phyloP scores from a whole-genome alignment of 2,888 invertebrate species.

The Chloroclysta siterata region DNA sequence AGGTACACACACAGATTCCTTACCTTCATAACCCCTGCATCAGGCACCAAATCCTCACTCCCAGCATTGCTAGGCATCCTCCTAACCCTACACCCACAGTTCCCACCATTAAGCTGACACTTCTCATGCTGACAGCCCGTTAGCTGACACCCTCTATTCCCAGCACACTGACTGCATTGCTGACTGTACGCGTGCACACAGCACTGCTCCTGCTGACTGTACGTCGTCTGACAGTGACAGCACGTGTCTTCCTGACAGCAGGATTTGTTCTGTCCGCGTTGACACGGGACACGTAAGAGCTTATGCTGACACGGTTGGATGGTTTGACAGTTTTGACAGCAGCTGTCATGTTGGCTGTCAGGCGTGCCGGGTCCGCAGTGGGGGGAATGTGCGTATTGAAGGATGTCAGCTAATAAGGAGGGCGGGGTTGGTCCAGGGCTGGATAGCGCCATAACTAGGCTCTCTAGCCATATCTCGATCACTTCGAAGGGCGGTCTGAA shows the following conservation, averaged over 20 bases:
- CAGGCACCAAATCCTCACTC: slow-evolving; percentile 45
- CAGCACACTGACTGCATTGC: not conserved
- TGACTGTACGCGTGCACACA: slow-evolving; percentile 33
- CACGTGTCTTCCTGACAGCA: slow-evolving; percentile 28
- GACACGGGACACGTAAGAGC: slow-evolving; percentile 2
- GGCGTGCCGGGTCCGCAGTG: slow-evolving; percentile 58
- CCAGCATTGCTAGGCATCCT: slow-evolving; percentile 51
- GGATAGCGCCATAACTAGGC: slow-evolving; percentile 89
- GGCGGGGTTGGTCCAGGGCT: slow-evolving; percentile 86
- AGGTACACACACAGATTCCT: no score
- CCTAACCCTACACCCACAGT: slow-evolving; percentile 25
- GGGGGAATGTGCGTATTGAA: slow-evolving; percentile 82
- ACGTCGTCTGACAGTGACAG: slow-evolving; percentile 31
- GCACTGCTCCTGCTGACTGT: slow-evolving; percentile 28
- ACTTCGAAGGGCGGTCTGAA: slow-evolving; percentile 95
- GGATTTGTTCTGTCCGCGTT: slow-evolving; percentile 26
- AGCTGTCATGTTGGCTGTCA: slow-evolving; percentile 29
- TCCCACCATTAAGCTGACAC: slow-evolving; percentile 11
- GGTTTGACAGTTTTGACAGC: slow-evolving; percentile 22
- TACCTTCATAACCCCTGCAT: slow-evolving; percentile 54
- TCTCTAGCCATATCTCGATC: slow-evolving; percentile 94
- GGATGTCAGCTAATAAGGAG: slow-evolving; percentile 90
- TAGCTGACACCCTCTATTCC: not conserved
- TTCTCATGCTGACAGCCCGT: slow-evolving; percentile 3
- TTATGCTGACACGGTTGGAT: slow-evolving; percentile 5